A percentile compares a stretch with the other conserved stretches of the same genome.
Evolutionary conservation across 2,888 invertebrate species (phyloP).

Genomic region (Morpho deidamia): DNA sequence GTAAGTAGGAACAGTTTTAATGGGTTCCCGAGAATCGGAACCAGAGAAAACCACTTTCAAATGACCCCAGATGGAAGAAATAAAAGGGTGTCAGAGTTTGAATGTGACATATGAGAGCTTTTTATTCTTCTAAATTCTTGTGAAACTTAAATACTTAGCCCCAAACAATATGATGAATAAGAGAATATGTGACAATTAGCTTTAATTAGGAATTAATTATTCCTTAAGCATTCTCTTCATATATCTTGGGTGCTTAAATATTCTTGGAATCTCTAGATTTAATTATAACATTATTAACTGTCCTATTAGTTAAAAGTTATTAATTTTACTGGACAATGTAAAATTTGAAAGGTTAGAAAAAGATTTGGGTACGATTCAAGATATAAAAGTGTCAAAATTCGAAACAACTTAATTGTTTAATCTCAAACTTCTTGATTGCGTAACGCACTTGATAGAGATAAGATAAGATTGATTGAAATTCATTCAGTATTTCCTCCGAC

Average conservation of each 20-base stretch:
- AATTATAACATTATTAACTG: too few relatives aligned
- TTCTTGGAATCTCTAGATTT: background rate
- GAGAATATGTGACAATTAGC: background rate
- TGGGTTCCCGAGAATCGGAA: conserved; percentile 64
- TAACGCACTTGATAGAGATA: too few relatives aligned
- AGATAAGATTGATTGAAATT: too few relatives aligned
- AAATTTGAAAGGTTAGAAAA: too few relatives aligned
- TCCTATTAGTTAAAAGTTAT: too few relatives aligned
- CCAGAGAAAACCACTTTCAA: conserved; percentile 64
- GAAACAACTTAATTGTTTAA: too few relatives aligned
- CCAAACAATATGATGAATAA: background rate
- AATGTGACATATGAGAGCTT: conserved; percentile 73
- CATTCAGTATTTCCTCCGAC: too few relatives aligned
- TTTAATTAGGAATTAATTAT: conserved; percentile 4
- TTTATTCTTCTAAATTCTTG: too few relatives aligned
- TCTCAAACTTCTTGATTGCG: too few relatives aligned
- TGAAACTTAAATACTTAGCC: background rate
- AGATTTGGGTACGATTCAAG: too few relatives aligned
- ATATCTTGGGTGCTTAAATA: background rate
- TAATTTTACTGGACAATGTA: too few relatives aligned
- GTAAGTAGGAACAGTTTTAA: conserved; percentile 73
- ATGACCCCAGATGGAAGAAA: conserved; percentile 68
- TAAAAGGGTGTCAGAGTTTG: conserved; percentile 80
- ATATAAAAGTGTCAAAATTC: too few relatives aligned
- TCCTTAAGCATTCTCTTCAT: background rate